Evolutionary conservation across 2,113 vertebrate species (phyloP).

Genomic region (Sylvilagus bachmani): DNA sequence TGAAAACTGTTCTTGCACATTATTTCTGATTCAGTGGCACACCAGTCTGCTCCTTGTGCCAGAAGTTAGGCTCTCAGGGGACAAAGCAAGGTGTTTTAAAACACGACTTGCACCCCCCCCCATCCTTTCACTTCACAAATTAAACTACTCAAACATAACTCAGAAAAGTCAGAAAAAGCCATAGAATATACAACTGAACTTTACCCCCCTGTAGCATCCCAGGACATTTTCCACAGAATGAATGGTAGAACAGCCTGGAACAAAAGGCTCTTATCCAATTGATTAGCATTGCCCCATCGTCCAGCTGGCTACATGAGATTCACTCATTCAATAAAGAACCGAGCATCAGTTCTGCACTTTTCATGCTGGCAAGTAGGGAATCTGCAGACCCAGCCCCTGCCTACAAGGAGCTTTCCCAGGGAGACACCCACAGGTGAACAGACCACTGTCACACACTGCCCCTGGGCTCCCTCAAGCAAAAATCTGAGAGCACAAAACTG

Average conservation of each 20-base stretch:
- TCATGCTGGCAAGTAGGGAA: too few species aligned
- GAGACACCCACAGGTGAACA: neutral
- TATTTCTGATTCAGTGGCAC: neutral
- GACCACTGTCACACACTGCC: accelerated
- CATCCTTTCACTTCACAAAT: neutral
- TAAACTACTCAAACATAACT: constrained; percentile 17
- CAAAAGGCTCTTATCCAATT: neutral
- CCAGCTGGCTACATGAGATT: neutral
- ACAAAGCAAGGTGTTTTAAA: neutral
- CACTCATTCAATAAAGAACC: neutral
- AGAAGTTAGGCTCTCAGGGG: neutral
- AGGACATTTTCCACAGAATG: neutral
- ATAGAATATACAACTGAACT: neutral
- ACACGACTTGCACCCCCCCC: neutral
- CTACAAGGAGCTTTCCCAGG: neutral
- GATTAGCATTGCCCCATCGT: neutral
- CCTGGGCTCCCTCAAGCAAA: neutral
- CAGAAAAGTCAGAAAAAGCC: constrained; percentile 27
- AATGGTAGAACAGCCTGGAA: neutral
- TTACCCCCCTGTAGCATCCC: neutral
- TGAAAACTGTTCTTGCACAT: constrained; percentile 31
- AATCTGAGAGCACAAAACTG: neutral
- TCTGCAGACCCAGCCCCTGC: neutral
- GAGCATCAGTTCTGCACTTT: neutral
- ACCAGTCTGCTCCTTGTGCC: neutral